Evolutionary conservation across 2,888 invertebrate species (phyloP).

Genomic region (Shargacucullia verbasci): DNA sequence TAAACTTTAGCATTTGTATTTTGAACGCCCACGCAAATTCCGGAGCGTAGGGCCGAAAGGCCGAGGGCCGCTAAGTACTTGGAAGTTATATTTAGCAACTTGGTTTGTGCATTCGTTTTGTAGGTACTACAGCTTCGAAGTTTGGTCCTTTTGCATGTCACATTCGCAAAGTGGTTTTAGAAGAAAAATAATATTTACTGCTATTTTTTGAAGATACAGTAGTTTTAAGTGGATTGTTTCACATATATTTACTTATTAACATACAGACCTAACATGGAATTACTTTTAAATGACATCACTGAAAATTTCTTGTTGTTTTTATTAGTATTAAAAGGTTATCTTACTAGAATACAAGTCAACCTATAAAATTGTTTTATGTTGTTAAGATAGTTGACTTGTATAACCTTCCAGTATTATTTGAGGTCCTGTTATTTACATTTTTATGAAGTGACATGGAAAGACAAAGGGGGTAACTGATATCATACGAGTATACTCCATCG

Average conservation of each 20-base stretch:
- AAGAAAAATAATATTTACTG: neutral
- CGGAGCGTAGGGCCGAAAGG: slow-evolving; percentile 26
- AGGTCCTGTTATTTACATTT: too few species aligned
- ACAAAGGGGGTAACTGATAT: too few species aligned
- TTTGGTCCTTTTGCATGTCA: slow-evolving; percentile 9
- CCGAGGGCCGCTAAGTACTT: slow-evolving; percentile 36
- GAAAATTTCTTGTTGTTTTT: neutral
- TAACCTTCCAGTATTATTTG: too few species aligned
- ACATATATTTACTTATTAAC: neutral
- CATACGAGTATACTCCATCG: too few species aligned
- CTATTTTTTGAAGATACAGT: neutral
- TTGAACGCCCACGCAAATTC: slow-evolving; percentile 52
- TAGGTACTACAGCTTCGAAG: slow-evolving; percentile 8
- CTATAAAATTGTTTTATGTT: neutral
- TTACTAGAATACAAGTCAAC: neutral
- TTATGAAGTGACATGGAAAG: too few species aligned
- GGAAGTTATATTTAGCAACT: slow-evolving; percentile 49
- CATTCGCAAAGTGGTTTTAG: neutral
- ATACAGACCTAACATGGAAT: neutral
- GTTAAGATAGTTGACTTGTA: neutral
- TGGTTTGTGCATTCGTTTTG: slow-evolving; percentile 30
- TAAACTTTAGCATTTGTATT: slow-evolving; percentile 9
- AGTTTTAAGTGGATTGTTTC: neutral
- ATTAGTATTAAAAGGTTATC: slow-evolving; percentile 27
- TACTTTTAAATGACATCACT: slow-evolving; percentile 6